phyloP scores from a whole-genome alignment of 2,888 invertebrate species.

The Protonemura montana region DNA sequence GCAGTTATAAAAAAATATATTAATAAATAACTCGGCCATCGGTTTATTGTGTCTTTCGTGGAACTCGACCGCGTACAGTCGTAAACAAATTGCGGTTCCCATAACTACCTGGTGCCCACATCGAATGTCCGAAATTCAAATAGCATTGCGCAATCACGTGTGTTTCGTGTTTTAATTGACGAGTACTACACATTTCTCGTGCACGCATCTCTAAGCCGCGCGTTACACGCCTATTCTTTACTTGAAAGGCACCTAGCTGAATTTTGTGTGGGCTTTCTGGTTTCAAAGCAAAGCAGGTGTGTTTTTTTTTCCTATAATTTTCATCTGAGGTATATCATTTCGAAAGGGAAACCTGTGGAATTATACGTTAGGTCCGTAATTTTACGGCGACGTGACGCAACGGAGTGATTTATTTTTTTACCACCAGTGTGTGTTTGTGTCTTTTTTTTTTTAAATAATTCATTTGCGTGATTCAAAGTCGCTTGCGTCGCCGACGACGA shows the following conservation, averaged over 20 bases:
- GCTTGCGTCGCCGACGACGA: neutral
- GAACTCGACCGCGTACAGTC: neutral
- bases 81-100: neutral
- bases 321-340: neutral
- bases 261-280: slow-evolving; percentile 5
- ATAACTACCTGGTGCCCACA: neutral
- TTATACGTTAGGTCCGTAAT: neutral
- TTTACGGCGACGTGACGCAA: neutral
- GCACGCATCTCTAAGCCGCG: neutral
- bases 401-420: neutral
- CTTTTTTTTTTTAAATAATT: neutral
- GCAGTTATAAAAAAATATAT: neutral
- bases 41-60: neutral
- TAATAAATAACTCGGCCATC: neutral
- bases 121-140: neutral
- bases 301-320: neutral
- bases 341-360: slow-evolving; percentile 7
- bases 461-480: neutral
- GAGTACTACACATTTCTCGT: neutral
- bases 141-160: neutral
- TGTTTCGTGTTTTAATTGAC: neutral
- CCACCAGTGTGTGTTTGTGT: neutral
- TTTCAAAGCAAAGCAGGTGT: slow-evolving; percentile 9
- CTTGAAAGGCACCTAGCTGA: neutral
- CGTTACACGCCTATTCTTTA: neutral